Evolutionary conservation across 2,113 vertebrate genomes (phyloP).

Genomic region (Callipepla californica): DNA sequence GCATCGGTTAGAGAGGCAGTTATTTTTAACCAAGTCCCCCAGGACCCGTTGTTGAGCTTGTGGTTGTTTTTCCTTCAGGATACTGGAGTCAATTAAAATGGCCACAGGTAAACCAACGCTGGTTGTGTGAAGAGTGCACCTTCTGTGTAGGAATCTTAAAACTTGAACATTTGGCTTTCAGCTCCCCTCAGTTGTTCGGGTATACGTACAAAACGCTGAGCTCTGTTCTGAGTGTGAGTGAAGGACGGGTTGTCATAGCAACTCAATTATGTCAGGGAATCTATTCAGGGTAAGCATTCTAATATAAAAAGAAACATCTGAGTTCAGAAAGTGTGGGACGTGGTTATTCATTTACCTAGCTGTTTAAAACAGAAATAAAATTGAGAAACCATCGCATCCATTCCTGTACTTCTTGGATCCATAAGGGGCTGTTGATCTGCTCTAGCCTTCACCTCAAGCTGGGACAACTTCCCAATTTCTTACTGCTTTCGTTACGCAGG

Average conservation of each 20-base stretch:
- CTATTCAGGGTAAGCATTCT: neutral
- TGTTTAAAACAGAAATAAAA: slow-evolving; percentile 24
- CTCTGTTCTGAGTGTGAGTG: slow-evolving; percentile 10
- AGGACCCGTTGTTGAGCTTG: neutral
- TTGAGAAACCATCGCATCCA: slow-evolving; percentile 34
- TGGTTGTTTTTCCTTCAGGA: neutral
- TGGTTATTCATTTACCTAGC: slow-evolving; percentile 47
- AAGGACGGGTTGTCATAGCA: slow-evolving; percentile 47
- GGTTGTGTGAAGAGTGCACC: neutral
- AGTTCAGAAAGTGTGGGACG: slow-evolving; percentile 50
- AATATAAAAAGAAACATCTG: slow-evolving; percentile 38
- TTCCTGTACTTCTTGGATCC: neutral
- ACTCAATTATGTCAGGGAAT: slow-evolving; percentile 53
- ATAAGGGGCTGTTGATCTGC: neutral
- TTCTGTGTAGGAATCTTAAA: neutral
- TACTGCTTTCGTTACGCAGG: neutral
- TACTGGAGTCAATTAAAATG: neutral
- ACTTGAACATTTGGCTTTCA: slow-evolving; percentile 8
- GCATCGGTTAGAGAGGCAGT: slow-evolving; percentile 6
- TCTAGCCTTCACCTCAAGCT: slow-evolving; percentile 27
- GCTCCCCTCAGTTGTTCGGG: neutral
- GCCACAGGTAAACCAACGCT: neutral
- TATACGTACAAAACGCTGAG: neutral
- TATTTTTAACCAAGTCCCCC: slow-evolving; percentile 29
- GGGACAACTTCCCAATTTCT: neutral